phyloP scores from a whole-genome alignment of 2,797 vertebrate species.

The Crocidura indochinensis region DNA sequence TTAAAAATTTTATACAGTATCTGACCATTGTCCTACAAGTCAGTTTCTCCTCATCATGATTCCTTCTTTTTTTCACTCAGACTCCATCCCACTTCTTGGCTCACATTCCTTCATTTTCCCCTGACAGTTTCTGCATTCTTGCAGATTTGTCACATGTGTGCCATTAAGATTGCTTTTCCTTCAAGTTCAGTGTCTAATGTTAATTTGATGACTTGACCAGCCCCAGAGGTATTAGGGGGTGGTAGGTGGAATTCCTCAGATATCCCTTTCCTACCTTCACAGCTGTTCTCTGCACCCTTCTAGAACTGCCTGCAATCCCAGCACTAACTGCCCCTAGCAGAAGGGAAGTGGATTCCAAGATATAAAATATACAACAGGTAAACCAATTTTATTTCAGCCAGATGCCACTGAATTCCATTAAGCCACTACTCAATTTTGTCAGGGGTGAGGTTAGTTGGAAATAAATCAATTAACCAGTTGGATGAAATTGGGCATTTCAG shows the following conservation, averaged over 20 bases:
- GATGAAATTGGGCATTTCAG: slow-evolving; percentile 77
- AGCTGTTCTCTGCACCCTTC: not conserved
- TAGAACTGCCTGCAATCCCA: not conserved
- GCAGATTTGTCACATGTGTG: not conserved
- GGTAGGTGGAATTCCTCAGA: not conserved
- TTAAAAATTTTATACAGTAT: too few relatives aligned
- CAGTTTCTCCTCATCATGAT: not conserved
- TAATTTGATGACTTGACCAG: not conserved
- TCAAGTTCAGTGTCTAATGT: not conserved
- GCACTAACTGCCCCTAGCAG: not conserved
- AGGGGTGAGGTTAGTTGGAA: slow-evolving; percentile 27
- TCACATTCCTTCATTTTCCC: not conserved
- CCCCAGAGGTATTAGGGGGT: not conserved
- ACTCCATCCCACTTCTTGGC: not conserved
- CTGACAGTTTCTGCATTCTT: not conserved
- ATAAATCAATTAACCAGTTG: slow-evolving; percentile 80
- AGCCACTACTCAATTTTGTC: slow-evolving; percentile 43
- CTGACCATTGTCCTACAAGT: not conserved
- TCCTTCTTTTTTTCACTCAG: not conserved
- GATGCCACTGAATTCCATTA: slow-evolving; percentile 64
- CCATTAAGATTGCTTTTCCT: not conserved
- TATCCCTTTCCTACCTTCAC: slow-evolving; percentile 22
- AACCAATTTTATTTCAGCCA: slow-evolving; percentile 68
- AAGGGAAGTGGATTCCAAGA: slow-evolving; percentile 19
- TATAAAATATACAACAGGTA: slow-evolving; percentile 36